Evolutionary conservation across 2,888 invertebrate genomes (phyloP).

Genomic region (Helicoverpa assulta): DNA sequence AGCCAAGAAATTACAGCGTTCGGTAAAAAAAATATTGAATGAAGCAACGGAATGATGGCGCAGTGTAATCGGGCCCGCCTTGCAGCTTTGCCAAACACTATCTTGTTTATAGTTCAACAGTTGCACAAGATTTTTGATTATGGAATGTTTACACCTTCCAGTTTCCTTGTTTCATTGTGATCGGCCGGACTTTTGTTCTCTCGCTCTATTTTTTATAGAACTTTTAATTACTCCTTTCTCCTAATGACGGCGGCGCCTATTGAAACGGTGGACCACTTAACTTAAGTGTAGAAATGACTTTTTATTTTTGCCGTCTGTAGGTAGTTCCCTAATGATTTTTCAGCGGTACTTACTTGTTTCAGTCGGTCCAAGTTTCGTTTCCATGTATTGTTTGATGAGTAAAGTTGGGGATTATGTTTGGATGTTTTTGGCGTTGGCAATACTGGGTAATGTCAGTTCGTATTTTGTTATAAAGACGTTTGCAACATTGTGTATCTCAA

Average conservation of each 20-base stretch:
- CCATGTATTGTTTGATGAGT: slow-evolving; percentile 45
- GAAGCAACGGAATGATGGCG: slow-evolving; percentile 87
- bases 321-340: slow-evolving; percentile 67
- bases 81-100: slow-evolving; percentile 85
- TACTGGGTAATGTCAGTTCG: slow-evolving; percentile 46
- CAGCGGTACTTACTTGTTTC: slow-evolving; percentile 48
- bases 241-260: slow-evolving; percentile 84
- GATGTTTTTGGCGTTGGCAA: slow-evolving; percentile 54
- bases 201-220: slow-evolving; percentile 79
- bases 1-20: slow-evolving; percentile 90
- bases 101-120: slow-evolving; percentile 84
- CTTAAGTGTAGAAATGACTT: slow-evolving; percentile 84
- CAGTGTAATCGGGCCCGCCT: slow-evolving; percentile 83
- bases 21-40: slow-evolving; percentile 90
- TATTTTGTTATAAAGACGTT: slow-evolving; percentile 29
- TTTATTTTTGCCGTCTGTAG: slow-evolving; percentile 73
- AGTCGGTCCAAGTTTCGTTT: slow-evolving; percentile 39
- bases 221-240: slow-evolving; percentile 87
- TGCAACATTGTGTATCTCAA: slow-evolving; percentile 39
- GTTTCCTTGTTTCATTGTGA: slow-evolving; percentile 56
- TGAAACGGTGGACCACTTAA: slow-evolving; percentile 81
- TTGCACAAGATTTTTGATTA: slow-evolving; percentile 78
- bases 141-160: slow-evolving; percentile 72
- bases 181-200: slow-evolving; percentile 64
- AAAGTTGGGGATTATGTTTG: slow-evolving; percentile 34